A percentile compares a stretch with the other conserved stretches of the same genome.
Conservation (phyloP, 1,140 invertebrate genomes). For the Leptopilina boulardi region DNA sequence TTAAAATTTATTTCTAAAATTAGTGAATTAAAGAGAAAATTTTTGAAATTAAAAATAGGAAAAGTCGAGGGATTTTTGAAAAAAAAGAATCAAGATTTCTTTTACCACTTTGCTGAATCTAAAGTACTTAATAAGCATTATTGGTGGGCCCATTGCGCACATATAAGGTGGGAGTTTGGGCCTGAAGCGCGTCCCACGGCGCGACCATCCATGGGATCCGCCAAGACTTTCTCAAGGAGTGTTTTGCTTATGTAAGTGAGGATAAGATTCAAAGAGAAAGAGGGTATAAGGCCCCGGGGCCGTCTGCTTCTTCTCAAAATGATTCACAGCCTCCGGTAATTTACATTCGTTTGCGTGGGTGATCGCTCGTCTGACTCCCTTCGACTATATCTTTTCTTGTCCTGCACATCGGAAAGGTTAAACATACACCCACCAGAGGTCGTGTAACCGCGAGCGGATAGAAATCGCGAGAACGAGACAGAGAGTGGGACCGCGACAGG, state of each 20-base stretch:
- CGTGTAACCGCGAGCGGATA: constrained; percentile 60
- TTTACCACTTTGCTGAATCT: constrained; percentile 45
- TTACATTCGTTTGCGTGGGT: constrained; percentile 75
- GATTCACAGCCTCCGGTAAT: constrained; percentile 76
- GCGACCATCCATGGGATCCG: constrained; percentile 69
- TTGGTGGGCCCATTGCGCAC: constrained; percentile 55
- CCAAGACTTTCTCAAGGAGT: constrained; percentile 67
- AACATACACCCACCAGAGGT: constrained; percentile 73
- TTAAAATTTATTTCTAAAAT: too few relatives aligned
- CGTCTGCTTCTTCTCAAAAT: constrained; percentile 66
- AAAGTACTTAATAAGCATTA: constrained; percentile 70
- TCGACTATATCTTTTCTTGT: constrained; percentile 45
- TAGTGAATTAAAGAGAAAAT: too few relatives aligned
- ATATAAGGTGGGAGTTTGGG: constrained; percentile 67
- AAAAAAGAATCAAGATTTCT: background rate
- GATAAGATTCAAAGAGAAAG: constrained; percentile 7
- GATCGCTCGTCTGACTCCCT: constrained; percentile 63
- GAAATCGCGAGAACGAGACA: constrained; percentile 49
- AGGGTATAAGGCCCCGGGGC: constrained; percentile 51
- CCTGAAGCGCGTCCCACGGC: constrained; percentile 73
- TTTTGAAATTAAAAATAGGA: too few relatives aligned
- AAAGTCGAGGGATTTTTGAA: background rate
- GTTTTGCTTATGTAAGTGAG: constrained; percentile 49
- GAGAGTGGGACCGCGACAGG: constrained; percentile 17
- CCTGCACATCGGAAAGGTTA: constrained; percentile 72